A percentile compares a stretch with the other conserved stretches of the same genome.
Evolutionary conservation across 2,113 vertebrate genomes (phyloP).

Genomic region (Asarcornis scutulata): DNA sequence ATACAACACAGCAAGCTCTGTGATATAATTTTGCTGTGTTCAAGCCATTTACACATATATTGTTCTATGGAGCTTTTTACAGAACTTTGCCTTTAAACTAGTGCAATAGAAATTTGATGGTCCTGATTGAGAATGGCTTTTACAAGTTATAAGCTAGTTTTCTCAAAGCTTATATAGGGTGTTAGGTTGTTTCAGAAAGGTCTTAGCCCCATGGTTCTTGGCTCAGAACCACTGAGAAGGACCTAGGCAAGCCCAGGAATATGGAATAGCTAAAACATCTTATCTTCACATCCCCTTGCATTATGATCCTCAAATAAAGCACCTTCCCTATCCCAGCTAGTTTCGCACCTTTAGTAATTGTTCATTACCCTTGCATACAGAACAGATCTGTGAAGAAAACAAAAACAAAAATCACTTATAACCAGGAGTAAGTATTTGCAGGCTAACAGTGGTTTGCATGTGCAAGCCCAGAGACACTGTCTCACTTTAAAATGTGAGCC

Average conservation of each 20-base stretch:
- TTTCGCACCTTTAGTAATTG: neutral
- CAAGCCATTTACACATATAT: neutral
- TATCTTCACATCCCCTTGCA: neutral
- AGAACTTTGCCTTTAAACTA: neutral
- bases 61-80: neutral
- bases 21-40: neutral
- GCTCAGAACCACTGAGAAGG: neutral
- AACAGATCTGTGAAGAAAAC: no score
- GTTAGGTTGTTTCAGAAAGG: neutral
- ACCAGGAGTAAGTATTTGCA: neutral
- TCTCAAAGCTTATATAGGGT: no score
- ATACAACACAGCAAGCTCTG: neutral
- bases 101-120: neutral
- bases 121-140: neutral
- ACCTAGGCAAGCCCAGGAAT: neutral
- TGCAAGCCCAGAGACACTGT: neutral
- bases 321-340: neutral
- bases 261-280: fast-evolving
- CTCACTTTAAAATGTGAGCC: neutral
- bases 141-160: no score
- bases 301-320: neutral
- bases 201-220: neutral
- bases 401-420: neutral
- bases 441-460: neutral
- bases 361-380: no score